Percentiles rank a stretch among this genome's conserved stretches.
These are phyloP conservation scores for Stenodema calcarata DNA, from an alignment of 2,888 invertebrate species.

Conservation along the genomic window DNA sequence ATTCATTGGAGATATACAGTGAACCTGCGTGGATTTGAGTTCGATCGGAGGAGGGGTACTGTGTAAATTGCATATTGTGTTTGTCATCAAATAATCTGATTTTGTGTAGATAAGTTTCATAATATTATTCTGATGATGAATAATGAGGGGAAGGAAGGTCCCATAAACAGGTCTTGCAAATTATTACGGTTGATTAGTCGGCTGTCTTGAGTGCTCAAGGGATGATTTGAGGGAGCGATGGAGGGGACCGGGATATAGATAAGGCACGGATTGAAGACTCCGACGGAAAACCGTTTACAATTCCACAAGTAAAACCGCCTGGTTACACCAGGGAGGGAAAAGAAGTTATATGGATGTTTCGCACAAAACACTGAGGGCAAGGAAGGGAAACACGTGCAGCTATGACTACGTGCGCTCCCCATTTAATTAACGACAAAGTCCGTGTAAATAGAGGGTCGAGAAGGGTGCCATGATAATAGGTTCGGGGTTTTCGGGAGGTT, in stretches of 20 bases:
- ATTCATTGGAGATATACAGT: too few relatives aligned
- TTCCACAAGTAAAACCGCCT: background rate
- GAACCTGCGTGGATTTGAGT: too few relatives aligned
- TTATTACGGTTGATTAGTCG: background rate
- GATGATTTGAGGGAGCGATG: background rate
- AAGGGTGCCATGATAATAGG: background rate
- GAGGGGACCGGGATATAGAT: background rate
- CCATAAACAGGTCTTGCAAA: background rate
- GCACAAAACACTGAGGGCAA: background rate
- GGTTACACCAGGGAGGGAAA: background rate
- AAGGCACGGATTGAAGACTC: slow-evolving; percentile 19
- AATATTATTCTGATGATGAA: background rate
- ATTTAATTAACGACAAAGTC: background rate
- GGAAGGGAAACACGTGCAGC: background rate
- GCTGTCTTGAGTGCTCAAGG: background rate
- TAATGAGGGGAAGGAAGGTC: background rate
- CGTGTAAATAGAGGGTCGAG: background rate
- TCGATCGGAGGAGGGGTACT: too few relatives aligned
- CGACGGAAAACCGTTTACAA: background rate
- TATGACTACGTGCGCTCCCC: slow-evolving; percentile 2
- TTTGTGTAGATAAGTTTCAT: too few relatives aligned
- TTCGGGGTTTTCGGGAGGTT: background rate
- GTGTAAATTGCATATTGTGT: too few relatives aligned
- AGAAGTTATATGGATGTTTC: background rate
- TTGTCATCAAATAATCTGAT: too few relatives aligned